Base-by-base conservation (phyloP, 1,140 invertebrate genomes). In the Penaeus vannamei region DNA sequence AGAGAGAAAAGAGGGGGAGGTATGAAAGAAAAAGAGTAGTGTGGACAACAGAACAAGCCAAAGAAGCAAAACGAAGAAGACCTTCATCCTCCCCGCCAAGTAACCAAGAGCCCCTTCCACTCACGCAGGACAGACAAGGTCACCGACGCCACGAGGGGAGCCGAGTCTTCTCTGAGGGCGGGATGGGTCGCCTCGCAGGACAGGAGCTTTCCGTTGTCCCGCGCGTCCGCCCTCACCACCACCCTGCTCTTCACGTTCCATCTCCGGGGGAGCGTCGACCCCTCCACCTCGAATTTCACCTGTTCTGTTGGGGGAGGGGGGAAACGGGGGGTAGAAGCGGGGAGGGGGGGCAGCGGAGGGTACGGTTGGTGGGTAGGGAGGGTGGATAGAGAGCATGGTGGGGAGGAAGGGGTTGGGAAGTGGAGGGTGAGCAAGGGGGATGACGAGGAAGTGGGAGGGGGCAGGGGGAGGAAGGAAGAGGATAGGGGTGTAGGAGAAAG, bases 51-150 rank as follows among this genome's bases (percentile, higher is more conserved):
- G 10, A 46, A 10, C 42, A 46, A 46, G 42, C 3, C 3, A 46
- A 46, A 46, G 10, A 46, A 46, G 10, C n/a, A n/a, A n/a, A n/a
- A n/a, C n/a, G n/a, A n/a, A n/a, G n/a, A n/a, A n/a, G n/a, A n/a
- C n/a, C n/a, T n/a, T n/a, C n/a, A n/a, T n/a, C n/a, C n/a, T n/a
- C n/a, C n/a, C n/a, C n/a, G n/a, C n/a, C n/a, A n/a, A n/a, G n/a
- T n/a, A n/a, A 53, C 53, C 20, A 72, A 4, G 26, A 69, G 10
- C 7, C 5, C 5, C 0, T 42, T 36, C 14, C 59, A 85, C 84
- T 85, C 84, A 85, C 84, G 84, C 19, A 85, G 86, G 46, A 87
- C 86, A 62, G 79, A 82, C 36, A 87, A 79, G 36, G 79, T 87
- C 77, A 87, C 36, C 29, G 86, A 87, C 23, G 86, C 86, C 61